Conservation (phyloP, 2,113 vertebrate species). For the Catagonus wagneri region DNA sequence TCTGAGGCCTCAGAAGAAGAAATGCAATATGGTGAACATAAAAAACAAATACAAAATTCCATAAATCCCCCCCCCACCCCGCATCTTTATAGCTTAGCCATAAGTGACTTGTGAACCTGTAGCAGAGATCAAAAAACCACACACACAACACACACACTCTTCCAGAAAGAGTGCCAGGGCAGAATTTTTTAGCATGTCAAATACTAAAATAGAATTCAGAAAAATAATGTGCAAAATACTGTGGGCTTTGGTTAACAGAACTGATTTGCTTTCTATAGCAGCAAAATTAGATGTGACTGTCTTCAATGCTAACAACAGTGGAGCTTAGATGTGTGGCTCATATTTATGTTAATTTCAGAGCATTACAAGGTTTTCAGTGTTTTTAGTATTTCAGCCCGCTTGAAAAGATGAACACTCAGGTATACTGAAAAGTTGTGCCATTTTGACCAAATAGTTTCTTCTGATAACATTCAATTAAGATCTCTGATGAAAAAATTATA, state of each 20-base stretch:
- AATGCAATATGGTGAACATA: not conserved
- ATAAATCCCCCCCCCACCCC: conserved; percentile 40
- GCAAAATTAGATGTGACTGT: conserved; percentile 29
- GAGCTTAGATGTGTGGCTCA: not conserved
- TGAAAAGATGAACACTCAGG: not conserved
- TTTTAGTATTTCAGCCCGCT: not conserved
- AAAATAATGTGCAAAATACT: conserved; percentile 53
- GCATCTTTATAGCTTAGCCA: conserved; percentile 43
- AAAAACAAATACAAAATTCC: conserved; percentile 56
- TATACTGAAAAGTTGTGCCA: not conserved
- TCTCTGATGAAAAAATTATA: conserved; percentile 6
- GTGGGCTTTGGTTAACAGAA: conserved; percentile 37
- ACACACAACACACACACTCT: not conserved
- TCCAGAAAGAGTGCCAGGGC: conserved; percentile 40
- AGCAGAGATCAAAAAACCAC: conserved; percentile 68
- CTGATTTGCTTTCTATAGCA: conserved; percentile 44
- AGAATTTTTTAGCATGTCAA: conserved; percentile 63
- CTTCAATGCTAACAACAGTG: not conserved
- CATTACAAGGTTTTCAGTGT: not conserved
- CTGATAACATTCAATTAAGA: not conserved
- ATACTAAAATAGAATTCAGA: conserved; percentile 51
- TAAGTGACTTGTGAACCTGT: conserved; percentile 40
- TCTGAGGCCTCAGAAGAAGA: not conserved
- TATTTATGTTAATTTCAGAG: not conserved
- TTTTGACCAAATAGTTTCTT: conserved; percentile 20